Conservation (phyloP, 2,888 invertebrate species). For the Abrostola triplasia region DNA sequence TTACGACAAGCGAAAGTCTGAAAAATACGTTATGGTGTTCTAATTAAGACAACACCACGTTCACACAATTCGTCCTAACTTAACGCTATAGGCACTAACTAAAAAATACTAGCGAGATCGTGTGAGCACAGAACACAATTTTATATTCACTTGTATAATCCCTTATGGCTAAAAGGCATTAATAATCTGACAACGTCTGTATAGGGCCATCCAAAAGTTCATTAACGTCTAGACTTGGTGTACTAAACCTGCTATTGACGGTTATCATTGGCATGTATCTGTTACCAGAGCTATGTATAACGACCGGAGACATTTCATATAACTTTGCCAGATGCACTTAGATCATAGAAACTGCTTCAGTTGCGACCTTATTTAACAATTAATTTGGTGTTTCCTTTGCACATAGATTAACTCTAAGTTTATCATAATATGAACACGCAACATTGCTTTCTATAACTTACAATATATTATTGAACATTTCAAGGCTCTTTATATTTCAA, state of each 20-base stretch:
- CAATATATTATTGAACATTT: slow-evolving; percentile 55
- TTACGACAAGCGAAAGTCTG: slow-evolving; percentile 67
- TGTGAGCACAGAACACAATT: slow-evolving; percentile 87
- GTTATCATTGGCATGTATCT: slow-evolving; percentile 63
- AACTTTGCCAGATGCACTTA: slow-evolving; percentile 52
- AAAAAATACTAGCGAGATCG: slow-evolving; percentile 87
- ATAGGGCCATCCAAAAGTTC: slow-evolving; percentile 77
- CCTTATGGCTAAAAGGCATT: slow-evolving; percentile 84
- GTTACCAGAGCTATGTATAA: slow-evolving; percentile 41
- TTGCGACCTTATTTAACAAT: slow-evolving; percentile 23
- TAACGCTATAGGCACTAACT: slow-evolving; percentile 86
- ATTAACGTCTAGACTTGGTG: slow-evolving; percentile 64
- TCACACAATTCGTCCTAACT: slow-evolving; percentile 81
- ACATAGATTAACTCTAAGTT: slow-evolving; percentile 39
- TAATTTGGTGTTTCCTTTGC: slow-evolving; percentile 43
- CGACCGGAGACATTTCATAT: slow-evolving; percentile 34
- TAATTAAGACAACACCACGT: slow-evolving; percentile 65
- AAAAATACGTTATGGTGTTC: slow-evolving; percentile 66
- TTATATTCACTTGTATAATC: slow-evolving; percentile 72
- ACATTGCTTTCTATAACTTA: slow-evolving; percentile 57
- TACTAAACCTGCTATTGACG: slow-evolving; percentile 58
- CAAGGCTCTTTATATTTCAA: slow-evolving; percentile 57
- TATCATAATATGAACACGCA: slow-evolving; percentile 47
- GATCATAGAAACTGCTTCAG: slow-evolving; percentile 53
- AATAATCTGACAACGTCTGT: slow-evolving; percentile 74